Evolutionary conservation across 2,888 invertebrate genomes (phyloP).

Genomic region (Zeuzera pyrina): DNA sequence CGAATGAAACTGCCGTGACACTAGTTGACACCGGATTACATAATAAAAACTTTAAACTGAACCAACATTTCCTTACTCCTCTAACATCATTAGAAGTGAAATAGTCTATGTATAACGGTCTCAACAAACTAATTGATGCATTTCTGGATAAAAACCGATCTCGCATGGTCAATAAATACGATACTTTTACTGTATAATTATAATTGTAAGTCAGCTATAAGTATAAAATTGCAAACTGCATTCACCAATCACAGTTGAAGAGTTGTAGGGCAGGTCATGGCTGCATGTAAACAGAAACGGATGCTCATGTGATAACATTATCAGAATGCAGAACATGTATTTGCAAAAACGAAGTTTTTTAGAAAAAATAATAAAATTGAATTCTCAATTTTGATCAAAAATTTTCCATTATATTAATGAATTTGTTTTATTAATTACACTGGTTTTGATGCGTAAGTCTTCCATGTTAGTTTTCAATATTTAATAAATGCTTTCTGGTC

Average conservation of each 20-base stretch:
- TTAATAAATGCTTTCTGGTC: slow-evolving; percentile 23
- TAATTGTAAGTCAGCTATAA: slow-evolving; percentile 23
- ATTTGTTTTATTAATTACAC: neutral
- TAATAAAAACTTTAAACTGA: slow-evolving; percentile 25
- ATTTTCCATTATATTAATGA: no score
- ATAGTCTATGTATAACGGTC: no score
- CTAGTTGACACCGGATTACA: slow-evolving; percentile 22
- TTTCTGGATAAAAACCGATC: no score
- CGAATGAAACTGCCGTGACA: slow-evolving; percentile 6
- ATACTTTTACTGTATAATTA: no score
- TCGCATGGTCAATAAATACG: no score
- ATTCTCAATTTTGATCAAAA: no score
- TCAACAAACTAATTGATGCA: no score
- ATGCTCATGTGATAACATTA: slow-evolving; percentile 59
- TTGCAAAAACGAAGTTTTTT: no score
- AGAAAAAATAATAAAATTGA: no score
- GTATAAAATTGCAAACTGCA: slow-evolving; percentile 36
- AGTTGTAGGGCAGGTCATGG: slow-evolving; percentile 68
- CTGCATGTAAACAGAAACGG: slow-evolving; percentile 60
- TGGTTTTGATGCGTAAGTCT: no score
- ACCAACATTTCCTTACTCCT: slow-evolving; percentile 21
- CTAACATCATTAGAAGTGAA: no score
- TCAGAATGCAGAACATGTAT: slow-evolving; percentile 26
- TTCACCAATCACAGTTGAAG: slow-evolving; percentile 42
- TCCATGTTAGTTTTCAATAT: neutral